Evolutionary conservation across 2,113 vertebrate species (phyloP), one percentile per base, ranked within the genome.

Genomic region (Mobula birostris): DNA sequence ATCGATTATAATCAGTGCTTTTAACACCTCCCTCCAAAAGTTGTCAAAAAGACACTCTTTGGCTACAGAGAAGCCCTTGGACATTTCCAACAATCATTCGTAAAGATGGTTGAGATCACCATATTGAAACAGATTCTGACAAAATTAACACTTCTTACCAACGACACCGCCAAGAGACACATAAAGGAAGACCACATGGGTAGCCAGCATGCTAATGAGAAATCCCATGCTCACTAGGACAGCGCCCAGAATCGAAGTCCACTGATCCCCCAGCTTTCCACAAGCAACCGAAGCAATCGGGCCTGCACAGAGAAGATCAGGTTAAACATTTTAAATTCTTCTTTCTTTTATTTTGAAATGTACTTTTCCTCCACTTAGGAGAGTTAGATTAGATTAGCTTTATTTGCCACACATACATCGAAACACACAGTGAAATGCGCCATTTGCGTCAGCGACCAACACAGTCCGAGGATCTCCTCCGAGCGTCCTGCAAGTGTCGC

Each of bases 151-250:
- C 29, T 63, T 96, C 98, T 98, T 94, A 99, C 98, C 98, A 93
- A 97, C 97, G 56, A 99, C 95, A 7, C 98, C 36, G 94, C 98
- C 98, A 98, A 99, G 98, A 95, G 98, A 98, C 95, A 98, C 17
- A 95, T 98, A 99, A 94, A 99, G 98, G 96, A 97, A 99, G 94
- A 97, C 95, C 94, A 98, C 95, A 0, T 96, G 96, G 94, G 95
- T 97, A 94, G 98, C 98, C 91, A 97, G 97, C 9, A 98, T 98
- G 95, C 98, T 99, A 36, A 97, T 94, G 94, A 99, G 94, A 94
- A 98, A 99, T 94, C 98, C 98, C 94, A 95, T 96, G 0, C 96
- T 96, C 63, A 98, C 96, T 94, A 99, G 95, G 17, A 96, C 6
- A 0, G 98, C 97, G 0, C 98, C 98, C 0, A 96, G 36, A 29